Evolutionary conservation across 2,797 vertebrate genomes (phyloP), one percentile per base, ranked within the genome.

Genomic region (Poeciliopsis paucimaculata): DNA sequence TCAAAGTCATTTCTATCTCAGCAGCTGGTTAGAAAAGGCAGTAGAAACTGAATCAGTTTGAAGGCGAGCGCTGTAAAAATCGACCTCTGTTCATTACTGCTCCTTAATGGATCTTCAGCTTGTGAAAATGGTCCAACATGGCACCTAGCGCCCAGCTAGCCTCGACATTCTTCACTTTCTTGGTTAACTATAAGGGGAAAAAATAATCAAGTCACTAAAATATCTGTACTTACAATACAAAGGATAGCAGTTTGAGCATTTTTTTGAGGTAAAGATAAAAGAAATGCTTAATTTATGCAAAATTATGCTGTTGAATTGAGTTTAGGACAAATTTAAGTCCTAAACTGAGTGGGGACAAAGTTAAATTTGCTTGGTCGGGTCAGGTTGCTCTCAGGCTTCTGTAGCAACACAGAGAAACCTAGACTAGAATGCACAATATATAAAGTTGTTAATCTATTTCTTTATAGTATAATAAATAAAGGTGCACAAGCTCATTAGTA

Each of bases 101-200:
- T 86, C 81, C 77, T 93, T 93, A 95, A 80, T 94, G 94, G 88
- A 97, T 93, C 75, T 94, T 96, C 91, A 98, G 93, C 90, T 97
- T 95, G 87, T 98, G 95, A 92, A 98, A 93, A 75, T 97, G 93
- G 78, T 98, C 96, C 89, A 99, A 95, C n/a, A 94, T 96, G 88
- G 98, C 98, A 8, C 98, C 98, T 85, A 99, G 92, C 90, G 98
- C 96, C 98, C 98, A 99, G 93, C 98, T 98, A 8, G 97, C 97
- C 93, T 99, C 98, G 86, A 97, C 96, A 36, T 97, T 96, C 85
- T 97, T 97, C 90, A 99, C 96, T 93, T 98, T 99, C 95, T 98
- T 99, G 87, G 96, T 96, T 87, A 99, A 90, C 98, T 99, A 80
- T 9, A 53, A 26, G 77, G 62, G 79, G 72, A 1, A 26, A 51